A percentile compares a stretch with the other conserved stretches of the same genome.
phyloP scores from a whole-genome alignment of 2,113 vertebrate species.

The Tachysurus vachellii region DNA sequence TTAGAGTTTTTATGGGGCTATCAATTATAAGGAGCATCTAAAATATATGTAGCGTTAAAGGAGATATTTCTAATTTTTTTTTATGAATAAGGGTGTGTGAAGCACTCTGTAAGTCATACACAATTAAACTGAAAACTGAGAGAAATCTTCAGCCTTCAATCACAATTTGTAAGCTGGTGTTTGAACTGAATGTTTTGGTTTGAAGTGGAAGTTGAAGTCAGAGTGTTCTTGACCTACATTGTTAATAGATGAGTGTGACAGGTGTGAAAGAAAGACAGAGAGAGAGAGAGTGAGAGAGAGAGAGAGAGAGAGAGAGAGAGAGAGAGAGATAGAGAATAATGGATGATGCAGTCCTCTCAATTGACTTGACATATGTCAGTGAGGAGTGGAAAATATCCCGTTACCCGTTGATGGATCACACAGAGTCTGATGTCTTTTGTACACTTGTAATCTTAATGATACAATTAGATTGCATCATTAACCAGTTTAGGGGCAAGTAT shows the following conservation, averaged over 20 bases:
- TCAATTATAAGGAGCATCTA: not conserved
- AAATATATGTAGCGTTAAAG: not conserved
- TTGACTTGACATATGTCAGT: not conserved
- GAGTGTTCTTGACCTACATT: not conserved
- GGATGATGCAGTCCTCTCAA: not conserved
- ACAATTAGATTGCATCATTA: no score
- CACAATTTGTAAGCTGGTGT: not conserved
- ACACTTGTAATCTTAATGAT: not conserved
- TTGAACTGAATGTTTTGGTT: not conserved
- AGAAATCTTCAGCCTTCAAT: not conserved
- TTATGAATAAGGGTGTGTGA: not conserved
- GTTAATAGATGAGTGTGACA: not conserved
- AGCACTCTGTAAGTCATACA: not conserved
- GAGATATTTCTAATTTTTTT: not conserved
- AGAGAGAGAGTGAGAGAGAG: not conserved
- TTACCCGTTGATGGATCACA: not conserved
- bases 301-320: not conserved
- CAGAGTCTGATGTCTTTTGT: not conserved
- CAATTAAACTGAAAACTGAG: not conserved
- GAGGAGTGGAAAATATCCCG: not conserved
- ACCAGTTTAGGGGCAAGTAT: not conserved
- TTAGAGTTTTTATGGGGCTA: not conserved
- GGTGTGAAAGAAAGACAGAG: not conserved
- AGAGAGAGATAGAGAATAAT: not conserved
- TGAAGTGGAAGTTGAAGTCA: not conserved